Percentiles rank a stretch among this genome's conserved stretches.
phyloP scores from a whole-genome alignment of 2,888 invertebrate species.

The Stenodema calcarata region DNA sequence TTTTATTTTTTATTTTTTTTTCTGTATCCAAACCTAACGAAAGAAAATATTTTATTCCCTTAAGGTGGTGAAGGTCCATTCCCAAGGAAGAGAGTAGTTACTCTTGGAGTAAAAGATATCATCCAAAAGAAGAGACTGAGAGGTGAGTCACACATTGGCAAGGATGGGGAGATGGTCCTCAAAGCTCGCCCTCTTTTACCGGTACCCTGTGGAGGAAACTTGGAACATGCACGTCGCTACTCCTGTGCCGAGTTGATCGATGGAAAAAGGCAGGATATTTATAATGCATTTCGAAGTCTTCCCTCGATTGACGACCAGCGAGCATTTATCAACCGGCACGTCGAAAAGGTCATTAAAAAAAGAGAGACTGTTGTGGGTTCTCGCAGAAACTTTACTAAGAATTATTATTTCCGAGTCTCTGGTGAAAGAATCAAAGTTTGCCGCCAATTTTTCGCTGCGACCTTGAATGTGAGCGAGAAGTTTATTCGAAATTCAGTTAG shows the following conservation, averaged over 20 bases:
- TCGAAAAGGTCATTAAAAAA: background rate
- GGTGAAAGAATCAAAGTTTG: too few relatives aligned
- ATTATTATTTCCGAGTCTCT: too few relatives aligned
- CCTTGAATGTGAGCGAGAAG: too few relatives aligned
- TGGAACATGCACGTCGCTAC: too few relatives aligned
- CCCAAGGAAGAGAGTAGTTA: background rate
- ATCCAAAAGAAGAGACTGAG: background rate
- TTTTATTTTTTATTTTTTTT: background rate
- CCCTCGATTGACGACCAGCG: too few relatives aligned
- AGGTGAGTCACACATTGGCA: background rate
- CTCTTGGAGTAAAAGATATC: background rate
- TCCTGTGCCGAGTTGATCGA: background rate
- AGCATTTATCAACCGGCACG: background rate
- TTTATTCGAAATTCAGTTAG: too few relatives aligned
- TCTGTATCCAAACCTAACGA: background rate
- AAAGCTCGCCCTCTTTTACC: background rate
- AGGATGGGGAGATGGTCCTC: background rate
- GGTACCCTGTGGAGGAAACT: background rate
- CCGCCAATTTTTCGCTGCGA: too few relatives aligned
- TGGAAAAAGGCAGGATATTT: background rate
- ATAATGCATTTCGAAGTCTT: background rate
- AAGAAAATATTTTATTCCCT: background rate
- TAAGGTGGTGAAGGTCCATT: background rate
- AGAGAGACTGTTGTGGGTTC: background rate
- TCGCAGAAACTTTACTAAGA: too few relatives aligned